Conservation (phyloP, 2,113 vertebrate species). For the Spilogale gracilis region DNA sequence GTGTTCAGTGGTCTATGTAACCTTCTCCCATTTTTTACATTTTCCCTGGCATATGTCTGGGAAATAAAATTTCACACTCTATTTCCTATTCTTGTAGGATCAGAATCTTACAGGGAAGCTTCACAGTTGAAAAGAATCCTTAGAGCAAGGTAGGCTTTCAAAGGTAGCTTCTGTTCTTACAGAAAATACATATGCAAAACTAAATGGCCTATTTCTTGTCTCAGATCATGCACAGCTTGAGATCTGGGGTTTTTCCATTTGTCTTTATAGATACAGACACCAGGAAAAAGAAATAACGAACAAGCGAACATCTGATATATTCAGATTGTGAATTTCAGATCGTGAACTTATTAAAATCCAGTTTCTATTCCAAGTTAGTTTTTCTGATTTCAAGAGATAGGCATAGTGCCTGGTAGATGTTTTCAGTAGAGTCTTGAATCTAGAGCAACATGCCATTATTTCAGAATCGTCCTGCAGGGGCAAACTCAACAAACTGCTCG, state of each 20-base stretch:
- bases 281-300: background rate
- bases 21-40: background rate
- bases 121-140: conserved; percentile 30
- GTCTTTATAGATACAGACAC: conserved; percentile 31
- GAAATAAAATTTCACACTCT: conserved; percentile 17
- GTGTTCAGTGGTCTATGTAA: background rate
- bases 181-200: conserved; percentile 65
- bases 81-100: background rate
- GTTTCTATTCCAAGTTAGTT: conserved; percentile 39
- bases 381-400: conserved; percentile 13
- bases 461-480: background rate
- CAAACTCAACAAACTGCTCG: background rate
- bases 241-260: conserved; percentile 51
- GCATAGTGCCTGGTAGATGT: background rate
- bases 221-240: conserved; percentile 51
- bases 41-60: background rate
- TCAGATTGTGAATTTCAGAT: conserved; percentile 13
- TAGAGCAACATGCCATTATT: background rate
- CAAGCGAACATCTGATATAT: conserved; percentile 35
- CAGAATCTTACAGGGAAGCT: conserved; percentile 30
- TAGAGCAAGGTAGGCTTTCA: conserved; percentile 42
- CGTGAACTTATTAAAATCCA: conserved; percentile 50
- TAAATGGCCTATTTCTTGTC: background rate
- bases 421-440: background rate
- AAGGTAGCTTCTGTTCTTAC: conserved; percentile 28